phyloP scores from a whole-genome alignment of 2,888 invertebrate genomes.

The Exocentrus adspersus region DNA sequence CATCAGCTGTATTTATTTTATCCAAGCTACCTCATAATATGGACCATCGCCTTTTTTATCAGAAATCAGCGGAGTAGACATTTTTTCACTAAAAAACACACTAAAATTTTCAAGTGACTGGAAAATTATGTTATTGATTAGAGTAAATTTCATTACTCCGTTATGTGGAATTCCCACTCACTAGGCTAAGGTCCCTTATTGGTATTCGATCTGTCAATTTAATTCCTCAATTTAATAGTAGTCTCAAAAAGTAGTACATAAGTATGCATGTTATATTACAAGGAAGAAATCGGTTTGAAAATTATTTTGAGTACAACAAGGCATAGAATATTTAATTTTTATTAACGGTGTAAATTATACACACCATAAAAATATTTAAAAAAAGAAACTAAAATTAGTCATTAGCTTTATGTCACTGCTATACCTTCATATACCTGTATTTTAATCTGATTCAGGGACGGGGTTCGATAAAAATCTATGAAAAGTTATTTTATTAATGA shows the following conservation, averaged over 20 bases:
- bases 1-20: conserved; percentile 58
- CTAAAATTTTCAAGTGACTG: no score
- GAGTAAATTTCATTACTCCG: no score
- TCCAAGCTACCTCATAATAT: conserved; percentile 56
- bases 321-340: not conserved
- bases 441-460: conserved; percentile 23
- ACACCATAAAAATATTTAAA: conserved; percentile 5
- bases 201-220: no score
- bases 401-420: conserved; percentile 20
- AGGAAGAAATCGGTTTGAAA: not conserved
- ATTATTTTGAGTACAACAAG: not conserved
- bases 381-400: conserved; percentile 18
- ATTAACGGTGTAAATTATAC: not conserved
- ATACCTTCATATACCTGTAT: conserved; percentile 24
- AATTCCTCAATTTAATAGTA: no score
- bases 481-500: conserved; percentile 28
- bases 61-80: conserved; percentile 39
- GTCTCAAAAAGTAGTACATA: not conserved
- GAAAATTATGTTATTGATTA: no score
- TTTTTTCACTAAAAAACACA: no score
- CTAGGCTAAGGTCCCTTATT: no score
- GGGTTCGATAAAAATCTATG: conserved; percentile 24
- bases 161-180: no score
- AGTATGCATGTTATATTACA: no score
- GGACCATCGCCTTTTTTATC: conserved; percentile 47